A percentile compares a stretch with the other conserved stretches of the same genome.
Evolutionary conservation across 2,797 vertebrate genomes (phyloP).

Genomic region (Miichthys miiuy): DNA sequence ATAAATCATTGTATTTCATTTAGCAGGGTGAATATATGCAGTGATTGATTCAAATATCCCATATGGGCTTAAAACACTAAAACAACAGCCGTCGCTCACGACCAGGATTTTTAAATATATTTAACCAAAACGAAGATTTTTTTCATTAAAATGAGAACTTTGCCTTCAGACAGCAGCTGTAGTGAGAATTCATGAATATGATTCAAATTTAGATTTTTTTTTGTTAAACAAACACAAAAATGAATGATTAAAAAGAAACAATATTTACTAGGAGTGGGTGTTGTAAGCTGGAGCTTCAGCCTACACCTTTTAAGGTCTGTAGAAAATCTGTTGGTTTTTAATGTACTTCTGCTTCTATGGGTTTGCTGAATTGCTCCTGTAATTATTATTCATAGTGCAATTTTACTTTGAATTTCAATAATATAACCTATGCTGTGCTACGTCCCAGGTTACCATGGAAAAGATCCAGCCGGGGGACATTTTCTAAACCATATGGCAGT

Average conservation of each 20-base stretch:
- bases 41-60: background rate
- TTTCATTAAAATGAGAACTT: background rate
- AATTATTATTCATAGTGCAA: background rate
- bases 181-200: background rate
- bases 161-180: background rate
- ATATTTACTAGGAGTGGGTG: background rate
- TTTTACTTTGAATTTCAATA: background rate
- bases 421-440: background rate
- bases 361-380: background rate
- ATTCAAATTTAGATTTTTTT: background rate
- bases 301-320: background rate
- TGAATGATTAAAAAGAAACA: background rate
- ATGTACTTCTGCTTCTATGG: background rate
- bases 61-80: background rate
- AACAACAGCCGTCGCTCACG: background rate
- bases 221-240: too few species aligned
- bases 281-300: background rate
- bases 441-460: constrained; percentile 46
- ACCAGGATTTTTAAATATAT: background rate
- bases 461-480: constrained; percentile 23
- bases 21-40: background rate
- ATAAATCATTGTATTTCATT: background rate
- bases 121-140: background rate
- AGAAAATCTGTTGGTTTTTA: background rate
- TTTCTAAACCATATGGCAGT: constrained; percentile 7